Evolutionary conservation across 2,888 invertebrate genomes (phyloP).

Genomic region (Folsomia manolachei): DNA sequence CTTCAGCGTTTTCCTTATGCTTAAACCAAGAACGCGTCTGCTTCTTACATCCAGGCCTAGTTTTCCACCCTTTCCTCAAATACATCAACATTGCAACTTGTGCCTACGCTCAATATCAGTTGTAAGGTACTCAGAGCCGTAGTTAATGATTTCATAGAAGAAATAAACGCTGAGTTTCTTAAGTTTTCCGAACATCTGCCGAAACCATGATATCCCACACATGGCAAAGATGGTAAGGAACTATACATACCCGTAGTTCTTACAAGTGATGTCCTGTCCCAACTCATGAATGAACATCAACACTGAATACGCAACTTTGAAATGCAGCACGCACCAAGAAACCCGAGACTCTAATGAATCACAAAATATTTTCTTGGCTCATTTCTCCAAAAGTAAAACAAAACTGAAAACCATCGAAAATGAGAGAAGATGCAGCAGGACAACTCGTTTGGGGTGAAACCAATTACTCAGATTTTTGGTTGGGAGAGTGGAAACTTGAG

Average conservation of each 20-base stretch:
- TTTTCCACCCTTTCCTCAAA: neutral
- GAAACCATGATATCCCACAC: neutral
- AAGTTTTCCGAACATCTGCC: neutral
- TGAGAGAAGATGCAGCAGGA: neutral
- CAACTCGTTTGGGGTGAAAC: neutral
- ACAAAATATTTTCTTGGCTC: neutral
- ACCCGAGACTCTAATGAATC: neutral
- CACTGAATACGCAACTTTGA: neutral
- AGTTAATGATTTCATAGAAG: no score
- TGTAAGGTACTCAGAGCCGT: no score
- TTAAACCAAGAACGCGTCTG: no score
- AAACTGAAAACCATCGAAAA: neutral
- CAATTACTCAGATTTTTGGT: neutral
- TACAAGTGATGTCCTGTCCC: neutral
- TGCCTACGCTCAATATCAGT: no score
- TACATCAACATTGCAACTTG: neutral
- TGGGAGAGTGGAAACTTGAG: neutral
- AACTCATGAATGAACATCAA: neutral
- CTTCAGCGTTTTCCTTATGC: no score
- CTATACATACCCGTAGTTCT: no score
- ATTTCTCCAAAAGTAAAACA: no score
- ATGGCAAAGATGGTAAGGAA: neutral
- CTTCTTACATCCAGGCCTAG: no score
- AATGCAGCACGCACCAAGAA: neutral
- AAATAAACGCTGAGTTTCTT: neutral